Percentiles rank a stretch among this genome's conserved stretches.
Evolutionary conservation across 2,888 invertebrate genomes (phyloP).

Genomic region (Asteroscopus sphinx): DNA sequence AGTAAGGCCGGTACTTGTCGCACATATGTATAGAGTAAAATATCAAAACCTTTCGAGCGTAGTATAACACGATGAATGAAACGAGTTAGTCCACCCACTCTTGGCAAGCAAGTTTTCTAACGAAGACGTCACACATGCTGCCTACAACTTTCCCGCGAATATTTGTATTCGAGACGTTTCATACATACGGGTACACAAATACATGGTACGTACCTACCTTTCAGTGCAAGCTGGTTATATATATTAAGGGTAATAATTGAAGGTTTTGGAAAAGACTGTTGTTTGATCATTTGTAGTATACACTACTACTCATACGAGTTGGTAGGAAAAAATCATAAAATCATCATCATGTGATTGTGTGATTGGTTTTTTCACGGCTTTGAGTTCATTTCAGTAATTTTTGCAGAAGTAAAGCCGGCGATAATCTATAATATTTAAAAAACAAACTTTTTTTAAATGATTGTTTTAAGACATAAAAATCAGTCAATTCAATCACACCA

Average conservation of each 20-base stretch:
- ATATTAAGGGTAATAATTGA: conserved; percentile 11
- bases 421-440: no score
- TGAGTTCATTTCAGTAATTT: no score
- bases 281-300: no score
- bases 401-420: no score
- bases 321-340: no score
- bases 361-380: no score
- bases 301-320: no score
- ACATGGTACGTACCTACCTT: conserved; percentile 25
- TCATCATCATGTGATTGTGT: no score
- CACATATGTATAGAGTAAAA: conserved; percentile 32
- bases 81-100: conserved; percentile 75
- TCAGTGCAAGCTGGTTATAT: conserved; percentile 26
- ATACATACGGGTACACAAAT: conserved; percentile 46
- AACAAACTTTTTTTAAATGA: no score
- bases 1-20: no score
- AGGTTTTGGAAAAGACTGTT: neutral
- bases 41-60: conserved; percentile 62
- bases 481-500: no score
- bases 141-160: conserved; percentile 69
- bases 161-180: conserved; percentile 66
- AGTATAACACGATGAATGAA: conserved; percentile 75
- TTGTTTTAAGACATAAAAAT: no score
- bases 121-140: conserved; percentile 75
- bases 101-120: conserved; percentile 79